These are phyloP conservation scores for Phalanger gymnotis DNA, from an alignment of 2,797 vertebrate species.

Conservation along the genomic window DNA sequence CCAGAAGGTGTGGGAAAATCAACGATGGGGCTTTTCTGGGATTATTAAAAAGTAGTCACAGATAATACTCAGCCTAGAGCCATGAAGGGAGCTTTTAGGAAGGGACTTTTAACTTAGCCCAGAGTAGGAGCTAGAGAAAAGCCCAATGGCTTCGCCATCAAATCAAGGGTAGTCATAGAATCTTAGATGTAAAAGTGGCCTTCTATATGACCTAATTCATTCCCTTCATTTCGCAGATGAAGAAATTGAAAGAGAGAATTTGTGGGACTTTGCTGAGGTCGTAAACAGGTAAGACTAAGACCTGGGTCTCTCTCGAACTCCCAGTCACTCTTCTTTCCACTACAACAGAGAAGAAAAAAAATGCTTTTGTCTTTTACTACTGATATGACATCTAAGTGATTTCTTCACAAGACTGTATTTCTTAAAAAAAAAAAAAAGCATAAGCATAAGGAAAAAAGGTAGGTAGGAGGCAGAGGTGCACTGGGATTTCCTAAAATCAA, in stretches of 20 bases:
- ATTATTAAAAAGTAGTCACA: not conserved
- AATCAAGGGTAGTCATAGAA: not conserved
- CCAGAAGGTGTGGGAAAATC: not conserved
- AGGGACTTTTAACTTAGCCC: not conserved
- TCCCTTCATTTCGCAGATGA: not conserved
- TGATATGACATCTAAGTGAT: not conserved
- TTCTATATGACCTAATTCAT: not conserved
- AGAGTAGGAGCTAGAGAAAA: not conserved
- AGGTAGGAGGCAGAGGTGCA: not conserved
- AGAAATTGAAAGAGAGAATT: not conserved
- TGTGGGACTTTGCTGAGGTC: not conserved
- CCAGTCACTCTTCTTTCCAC: not conserved
- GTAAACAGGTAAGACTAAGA: not conserved
- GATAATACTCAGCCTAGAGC: not conserved
- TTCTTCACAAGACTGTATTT: not conserved
- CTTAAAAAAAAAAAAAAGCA: not conserved
- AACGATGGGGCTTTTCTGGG: not conserved
- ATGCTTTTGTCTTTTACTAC: not conserved
- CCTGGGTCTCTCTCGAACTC: not conserved
- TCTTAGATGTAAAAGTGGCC: not conserved
- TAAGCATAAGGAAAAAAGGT: not conserved
- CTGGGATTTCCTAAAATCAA: not conserved
- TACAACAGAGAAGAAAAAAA: not conserved
- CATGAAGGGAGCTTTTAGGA: not conserved
- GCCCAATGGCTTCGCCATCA: not conserved